phyloP scores from a whole-genome alignment of 1,140 invertebrate genomes.

The Nylanderia fulva region DNA sequence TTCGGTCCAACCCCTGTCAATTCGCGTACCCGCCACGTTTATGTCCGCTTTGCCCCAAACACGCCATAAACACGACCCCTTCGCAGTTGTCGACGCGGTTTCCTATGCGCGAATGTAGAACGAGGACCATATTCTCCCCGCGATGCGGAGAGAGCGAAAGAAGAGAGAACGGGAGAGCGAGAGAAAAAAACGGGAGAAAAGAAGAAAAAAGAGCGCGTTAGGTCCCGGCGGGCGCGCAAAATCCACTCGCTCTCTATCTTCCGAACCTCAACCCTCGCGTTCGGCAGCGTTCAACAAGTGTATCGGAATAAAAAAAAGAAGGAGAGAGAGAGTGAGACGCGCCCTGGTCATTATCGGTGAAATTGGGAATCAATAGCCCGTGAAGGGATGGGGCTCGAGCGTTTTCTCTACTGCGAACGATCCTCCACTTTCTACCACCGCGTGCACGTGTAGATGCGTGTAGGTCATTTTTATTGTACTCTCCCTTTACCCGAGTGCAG shows the following conservation, averaged over 20 bases:
- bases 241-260: slow-evolving; percentile 66
- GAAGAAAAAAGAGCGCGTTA: slow-evolving; percentile 74
- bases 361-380: slow-evolving; percentile 85
- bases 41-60: slow-evolving; percentile 78
- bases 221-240: slow-evolving; percentile 76
- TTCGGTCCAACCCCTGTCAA: slow-evolving; percentile 61
- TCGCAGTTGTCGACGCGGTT: slow-evolving; percentile 72
- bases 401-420: slow-evolving; percentile 62
- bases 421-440: slow-evolving; percentile 63
- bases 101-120: slow-evolving; percentile 81
- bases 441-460: slow-evolving; percentile 25
- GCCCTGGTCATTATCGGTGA: slow-evolving; percentile 82
- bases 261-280: slow-evolving; percentile 54
- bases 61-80: slow-evolving; percentile 80
- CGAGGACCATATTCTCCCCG: slow-evolving; percentile 78
- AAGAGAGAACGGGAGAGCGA: slow-evolving; percentile 52
- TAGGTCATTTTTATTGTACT: slow-evolving; percentile 41
- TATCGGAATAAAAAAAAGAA: slow-evolving; percentile 81
- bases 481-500: slow-evolving; percentile 26
- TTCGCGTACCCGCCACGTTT: slow-evolving; percentile 74
- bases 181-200: slow-evolving; percentile 72
- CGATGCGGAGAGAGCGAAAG: slow-evolving; percentile 56
- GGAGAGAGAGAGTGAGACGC: slow-evolving; percentile 56
- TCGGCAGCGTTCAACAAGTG: slow-evolving; percentile 84
- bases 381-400: slow-evolving; percentile 75